Conservation (phyloP, 2,113 vertebrate species). For the Opisthocomus hoazin region DNA sequence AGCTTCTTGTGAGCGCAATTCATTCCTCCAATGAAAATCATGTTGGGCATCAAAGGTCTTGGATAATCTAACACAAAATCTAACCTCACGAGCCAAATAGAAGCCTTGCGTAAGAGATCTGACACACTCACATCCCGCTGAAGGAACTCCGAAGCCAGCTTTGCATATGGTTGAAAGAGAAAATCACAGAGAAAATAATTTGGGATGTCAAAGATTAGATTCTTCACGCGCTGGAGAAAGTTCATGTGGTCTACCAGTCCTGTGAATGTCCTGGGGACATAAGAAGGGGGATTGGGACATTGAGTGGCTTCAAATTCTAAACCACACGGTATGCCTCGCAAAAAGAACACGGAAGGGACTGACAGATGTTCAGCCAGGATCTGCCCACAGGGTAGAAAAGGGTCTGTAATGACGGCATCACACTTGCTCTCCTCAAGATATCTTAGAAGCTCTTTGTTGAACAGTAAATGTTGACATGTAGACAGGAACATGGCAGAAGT, state of each 20-base stretch:
- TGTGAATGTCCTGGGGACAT: slow-evolving; percentile 57
- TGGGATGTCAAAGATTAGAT: too few relatives aligned
- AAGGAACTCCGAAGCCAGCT: too few relatives aligned
- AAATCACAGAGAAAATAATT: too few relatives aligned
- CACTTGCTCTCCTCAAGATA: slow-evolving; percentile 62
- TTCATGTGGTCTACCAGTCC: slow-evolving; percentile 41
- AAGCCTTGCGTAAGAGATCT: too few relatives aligned
- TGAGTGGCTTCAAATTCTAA: slow-evolving; percentile 69
- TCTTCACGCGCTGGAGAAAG: too few relatives aligned
- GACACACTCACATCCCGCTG: too few relatives aligned
- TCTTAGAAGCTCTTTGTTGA: slow-evolving; percentile 69
- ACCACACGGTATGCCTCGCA: slow-evolving; percentile 74
- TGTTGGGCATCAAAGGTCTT: too few relatives aligned
- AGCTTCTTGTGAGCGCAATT: too few relatives aligned
- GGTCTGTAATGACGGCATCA: slow-evolving; percentile 78
- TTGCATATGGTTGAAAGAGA: too few relatives aligned
- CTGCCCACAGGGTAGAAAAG: slow-evolving; percentile 80
- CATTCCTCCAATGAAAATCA: too few relatives aligned
- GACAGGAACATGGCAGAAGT: slow-evolving; percentile 35
- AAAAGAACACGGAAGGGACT: slow-evolving; percentile 76
- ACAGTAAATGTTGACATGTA: slow-evolving; percentile 67
- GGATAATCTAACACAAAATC: too few relatives aligned
- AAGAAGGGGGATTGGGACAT: slow-evolving; percentile 77
- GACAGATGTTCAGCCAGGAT: slow-evolving; percentile 75
- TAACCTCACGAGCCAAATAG: too few relatives aligned